Percentiles rank a stretch among this genome's conserved stretches.
Conservation (phyloP, 2,888 invertebrate genomes). For the Laspeyria flexula region DNA sequence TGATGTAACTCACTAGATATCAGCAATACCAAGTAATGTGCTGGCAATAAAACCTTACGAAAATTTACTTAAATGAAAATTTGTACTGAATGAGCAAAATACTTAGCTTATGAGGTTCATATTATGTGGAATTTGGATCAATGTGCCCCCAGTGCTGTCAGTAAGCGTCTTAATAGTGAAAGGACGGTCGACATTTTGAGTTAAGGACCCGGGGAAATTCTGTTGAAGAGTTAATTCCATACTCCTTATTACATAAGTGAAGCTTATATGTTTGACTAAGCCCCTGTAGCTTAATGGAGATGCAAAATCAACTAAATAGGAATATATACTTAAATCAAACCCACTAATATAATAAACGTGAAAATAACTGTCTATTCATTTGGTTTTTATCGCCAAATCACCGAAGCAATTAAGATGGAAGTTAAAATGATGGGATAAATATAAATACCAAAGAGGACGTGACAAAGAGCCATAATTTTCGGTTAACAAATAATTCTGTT, state of each 20-base stretch:
- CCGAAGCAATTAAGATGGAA: no score
- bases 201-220: slow-evolving; percentile 15
- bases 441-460: no score
- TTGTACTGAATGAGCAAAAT: not conserved
- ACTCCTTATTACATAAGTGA: slow-evolving; percentile 32
- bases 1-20: not conserved
- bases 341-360: no score
- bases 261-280: slow-evolving; percentile 25
- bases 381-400: no score
- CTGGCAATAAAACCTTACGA: not conserved
- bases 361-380: no score
- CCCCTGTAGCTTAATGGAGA: no score
- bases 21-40: not conserved
- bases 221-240: not conserved
- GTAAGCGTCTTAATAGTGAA: slow-evolving; percentile 18
- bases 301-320: not conserved
- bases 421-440: no score
- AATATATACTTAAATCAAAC: no score
- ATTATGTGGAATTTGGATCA: slow-evolving; percentile 6
- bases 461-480: no score
- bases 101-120: not conserved
- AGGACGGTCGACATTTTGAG: slow-evolving; percentile 18
- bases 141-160: slow-evolving; percentile 1
- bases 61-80: not conserved
- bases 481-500: no score